phyloP scores from a whole-genome alignment of 2,888 invertebrate species.

The Synanthedon vespiformis region DNA sequence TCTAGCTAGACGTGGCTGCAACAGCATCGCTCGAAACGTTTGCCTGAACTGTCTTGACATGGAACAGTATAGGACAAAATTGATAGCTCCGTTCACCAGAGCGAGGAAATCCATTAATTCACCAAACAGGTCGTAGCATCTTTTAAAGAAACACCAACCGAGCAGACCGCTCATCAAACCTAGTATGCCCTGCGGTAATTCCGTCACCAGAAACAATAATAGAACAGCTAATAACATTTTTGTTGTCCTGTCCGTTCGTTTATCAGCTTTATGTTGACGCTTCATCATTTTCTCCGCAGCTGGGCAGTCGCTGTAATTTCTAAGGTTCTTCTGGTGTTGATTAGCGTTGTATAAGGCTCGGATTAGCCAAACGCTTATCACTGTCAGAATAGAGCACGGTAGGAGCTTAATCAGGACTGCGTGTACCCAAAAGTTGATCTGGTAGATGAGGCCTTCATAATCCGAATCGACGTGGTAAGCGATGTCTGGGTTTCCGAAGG shows the following conservation, averaged over 20 bases:
- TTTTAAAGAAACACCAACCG: conserved; percentile 78
- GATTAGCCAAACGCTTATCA: conserved; percentile 78
- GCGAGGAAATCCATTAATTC: conserved; percentile 93
- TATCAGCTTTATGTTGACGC: conserved; percentile 73
- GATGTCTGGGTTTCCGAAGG: conserved; percentile 40
- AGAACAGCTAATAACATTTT: conserved; percentile 90
- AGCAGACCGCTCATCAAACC: conserved; percentile 78
- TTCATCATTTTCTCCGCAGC: conserved; percentile 56
- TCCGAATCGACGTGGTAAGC: conserved; percentile 66
- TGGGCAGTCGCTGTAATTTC: conserved; percentile 73
- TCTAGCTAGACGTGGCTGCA: conserved; percentile 72
- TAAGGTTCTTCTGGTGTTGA: conserved; percentile 76
- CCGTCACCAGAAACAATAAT: conserved; percentile 87
- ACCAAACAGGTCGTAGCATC: conserved; percentile 84
- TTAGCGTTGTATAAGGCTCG: conserved; percentile 81
- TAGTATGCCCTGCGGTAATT: conserved; percentile 85
- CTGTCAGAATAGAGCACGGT: conserved; percentile 82
- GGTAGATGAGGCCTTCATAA: conserved; percentile 71
- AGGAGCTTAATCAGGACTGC: conserved; percentile 83
- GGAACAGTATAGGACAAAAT: conserved; percentile 92
- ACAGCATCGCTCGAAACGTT: conserved; percentile 80
- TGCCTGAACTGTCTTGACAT: conserved; percentile 94
- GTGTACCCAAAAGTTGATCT: conserved; percentile 85
- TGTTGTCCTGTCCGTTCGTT: conserved; percentile 87
- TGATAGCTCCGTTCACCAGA: conserved; percentile 90